Conservation (phyloP, 2,888 invertebrate genomes). For the Erannis defoliaria region DNA sequence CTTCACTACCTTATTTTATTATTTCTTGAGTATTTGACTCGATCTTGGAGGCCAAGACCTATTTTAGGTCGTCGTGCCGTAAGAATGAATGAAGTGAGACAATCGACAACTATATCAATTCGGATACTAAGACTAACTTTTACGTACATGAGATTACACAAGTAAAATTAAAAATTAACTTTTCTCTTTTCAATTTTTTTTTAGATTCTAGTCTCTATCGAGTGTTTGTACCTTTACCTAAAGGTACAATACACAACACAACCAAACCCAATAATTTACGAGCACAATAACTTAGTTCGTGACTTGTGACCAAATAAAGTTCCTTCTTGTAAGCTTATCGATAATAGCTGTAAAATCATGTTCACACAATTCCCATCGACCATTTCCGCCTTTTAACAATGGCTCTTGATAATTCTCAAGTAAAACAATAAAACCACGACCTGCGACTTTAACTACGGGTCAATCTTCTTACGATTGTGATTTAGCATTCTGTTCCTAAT, state of each 20-base stretch:
- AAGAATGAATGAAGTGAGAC: too few relatives aligned
- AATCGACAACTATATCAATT: too few relatives aligned
- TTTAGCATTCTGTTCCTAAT: slow-evolving; percentile 24
- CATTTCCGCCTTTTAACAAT: slow-evolving; percentile 33
- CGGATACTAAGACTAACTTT: too few relatives aligned
- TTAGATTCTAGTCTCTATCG: neutral
- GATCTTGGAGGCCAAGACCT: too few relatives aligned
- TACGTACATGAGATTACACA: too few relatives aligned
- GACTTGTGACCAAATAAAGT: slow-evolving; percentile 27
- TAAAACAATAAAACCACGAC: slow-evolving; percentile 20
- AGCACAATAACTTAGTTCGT: slow-evolving; percentile 16
- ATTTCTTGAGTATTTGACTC: too few relatives aligned
- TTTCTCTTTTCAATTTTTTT: too few relatives aligned
- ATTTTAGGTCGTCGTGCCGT: too few relatives aligned
- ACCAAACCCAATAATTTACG: slow-evolving; percentile 2
- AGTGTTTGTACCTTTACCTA: neutral
- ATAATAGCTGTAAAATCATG: slow-evolving; percentile 25
- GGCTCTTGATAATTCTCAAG: slow-evolving; percentile 25
- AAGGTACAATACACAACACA: neutral
- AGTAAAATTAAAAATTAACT: too few relatives aligned
- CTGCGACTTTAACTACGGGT: slow-evolving; percentile 14
- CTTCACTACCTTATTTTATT: too few relatives aligned
- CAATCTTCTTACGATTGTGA: slow-evolving; percentile 14
- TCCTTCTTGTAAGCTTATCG: slow-evolving; percentile 23
- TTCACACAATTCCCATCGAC: slow-evolving; percentile 25